Percentiles rank a stretch among this genome's conserved stretches.
These are phyloP conservation scores for Calyptommatus sinebrachiatus DNA, from an alignment of 2,113 vertebrate genomes.

Conservation along the genomic window DNA sequence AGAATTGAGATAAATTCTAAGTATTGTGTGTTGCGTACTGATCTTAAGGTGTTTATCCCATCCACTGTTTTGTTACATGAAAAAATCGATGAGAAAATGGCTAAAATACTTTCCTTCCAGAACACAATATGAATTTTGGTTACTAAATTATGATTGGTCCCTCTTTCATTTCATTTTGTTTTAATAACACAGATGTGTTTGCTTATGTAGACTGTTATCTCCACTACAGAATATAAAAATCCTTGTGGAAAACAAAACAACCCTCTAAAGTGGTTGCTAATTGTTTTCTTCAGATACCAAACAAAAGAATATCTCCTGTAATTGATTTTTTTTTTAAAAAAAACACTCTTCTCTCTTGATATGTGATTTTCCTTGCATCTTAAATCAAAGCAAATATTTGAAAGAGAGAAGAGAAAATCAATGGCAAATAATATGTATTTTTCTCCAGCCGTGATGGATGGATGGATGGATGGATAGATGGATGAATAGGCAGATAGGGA, in stretches of 20 bases:
- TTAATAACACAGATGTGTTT: conserved; percentile 59
- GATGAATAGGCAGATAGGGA: background rate
- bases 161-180: conserved; percentile 58
- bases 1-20: conserved; percentile 55
- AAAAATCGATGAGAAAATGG: conserved; percentile 40
- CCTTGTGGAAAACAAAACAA: conserved; percentile 48
- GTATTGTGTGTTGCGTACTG: conserved; percentile 45
- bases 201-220: conserved; percentile 54
- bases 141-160: conserved; percentile 31
- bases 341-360: conserved; percentile 46
- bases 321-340: conserved; percentile 50
- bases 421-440: background rate
- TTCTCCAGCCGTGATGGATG: no score
- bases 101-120: conserved; percentile 38
- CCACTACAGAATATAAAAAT: conserved; percentile 60
- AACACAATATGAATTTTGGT: conserved; percentile 37
- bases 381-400: conserved; percentile 53
- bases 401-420: conserved; percentile 21
- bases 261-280: conserved; percentile 53
- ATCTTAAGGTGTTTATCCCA: conserved; percentile 31
- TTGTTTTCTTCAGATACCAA: conserved; percentile 66
- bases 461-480: background rate
- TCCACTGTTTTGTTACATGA: conserved; percentile 19
- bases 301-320: conserved; percentile 60
- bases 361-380: conserved; percentile 37